Evolutionary conservation across 2,113 vertebrate species (phyloP).

Genomic region (Thalassoma bifasciatum): DNA sequence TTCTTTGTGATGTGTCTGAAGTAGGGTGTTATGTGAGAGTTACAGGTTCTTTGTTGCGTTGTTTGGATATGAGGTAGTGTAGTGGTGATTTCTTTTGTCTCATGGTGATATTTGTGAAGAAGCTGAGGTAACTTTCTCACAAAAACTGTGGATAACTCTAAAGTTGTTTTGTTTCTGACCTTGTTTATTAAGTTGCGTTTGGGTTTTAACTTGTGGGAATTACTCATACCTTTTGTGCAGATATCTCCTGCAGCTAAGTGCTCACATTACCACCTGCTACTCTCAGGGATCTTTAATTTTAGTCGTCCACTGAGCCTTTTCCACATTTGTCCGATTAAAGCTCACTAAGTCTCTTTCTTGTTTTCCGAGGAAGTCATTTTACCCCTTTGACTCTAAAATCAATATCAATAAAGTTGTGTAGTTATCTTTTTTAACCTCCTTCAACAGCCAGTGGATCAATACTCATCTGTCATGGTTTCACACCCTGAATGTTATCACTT

Average conservation of each 20-base stretch:
- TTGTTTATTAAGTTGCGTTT: background rate
- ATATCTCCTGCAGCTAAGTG: background rate
- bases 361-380: constrained; percentile 44
- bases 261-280: constrained; percentile 10
- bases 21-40: background rate
- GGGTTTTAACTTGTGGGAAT: too few species aligned
- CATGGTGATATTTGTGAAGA: constrained; percentile 1
- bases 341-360: background rate
- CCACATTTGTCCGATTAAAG: constrained; percentile 32
- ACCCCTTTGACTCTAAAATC: constrained; percentile 58
- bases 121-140: background rate
- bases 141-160: constrained; percentile 13
- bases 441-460: constrained; percentile 75
- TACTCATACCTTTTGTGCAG: background rate
- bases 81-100: background rate
- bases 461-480: constrained; percentile 78
- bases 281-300: background rate
- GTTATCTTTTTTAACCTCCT: constrained; percentile 74
- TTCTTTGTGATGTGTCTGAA: constrained; percentile 31
- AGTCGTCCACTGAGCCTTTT: constrained; percentile 21
- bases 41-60: background rate
- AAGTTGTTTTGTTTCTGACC: constrained; percentile 3
- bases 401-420: constrained; percentile 73
- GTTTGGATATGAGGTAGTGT: background rate
- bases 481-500: constrained; percentile 76